phyloP scores from a whole-genome alignment of 1,140 invertebrate genomes.

The Goniozus legneri region DNA sequence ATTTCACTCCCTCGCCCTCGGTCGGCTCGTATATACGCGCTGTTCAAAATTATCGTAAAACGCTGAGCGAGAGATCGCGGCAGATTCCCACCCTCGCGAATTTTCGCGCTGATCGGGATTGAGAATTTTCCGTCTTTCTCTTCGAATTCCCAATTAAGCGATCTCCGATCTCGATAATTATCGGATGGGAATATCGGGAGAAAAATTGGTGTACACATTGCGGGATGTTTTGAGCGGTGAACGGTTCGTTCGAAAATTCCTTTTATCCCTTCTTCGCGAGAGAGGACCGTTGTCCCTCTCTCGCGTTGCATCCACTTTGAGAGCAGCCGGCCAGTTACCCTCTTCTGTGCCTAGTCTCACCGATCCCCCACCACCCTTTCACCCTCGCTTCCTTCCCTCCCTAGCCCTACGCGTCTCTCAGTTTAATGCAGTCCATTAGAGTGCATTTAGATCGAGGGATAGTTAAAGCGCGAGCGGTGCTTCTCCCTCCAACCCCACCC shows the following conservation, averaged over 20 bases:
- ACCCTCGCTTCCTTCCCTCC: slow-evolving; percentile 5
- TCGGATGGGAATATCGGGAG: not conserved
- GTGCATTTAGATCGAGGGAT: slow-evolving; percentile 53
- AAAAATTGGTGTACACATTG: too few relatives aligned
- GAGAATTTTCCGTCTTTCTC: too few relatives aligned
- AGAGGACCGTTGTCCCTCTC: too few relatives aligned
- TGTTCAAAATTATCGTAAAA: slow-evolving; percentile 15
- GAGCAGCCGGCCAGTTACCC: not conserved
- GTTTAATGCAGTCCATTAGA: slow-evolving; percentile 41
- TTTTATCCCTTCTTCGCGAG: not conserved
- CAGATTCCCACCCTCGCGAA: too few relatives aligned
- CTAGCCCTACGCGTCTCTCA: slow-evolving; percentile 19
- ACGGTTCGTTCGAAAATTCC: not conserved
- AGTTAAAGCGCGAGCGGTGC: slow-evolving; percentile 49
- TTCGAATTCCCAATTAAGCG: too few relatives aligned
- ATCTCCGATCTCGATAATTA: slow-evolving; percentile 4
- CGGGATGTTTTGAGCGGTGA: too few relatives aligned
- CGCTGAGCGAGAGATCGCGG: not conserved
- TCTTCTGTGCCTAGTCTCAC: not conserved
- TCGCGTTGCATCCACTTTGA: not conserved
- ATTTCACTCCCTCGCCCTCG: too few relatives aligned
- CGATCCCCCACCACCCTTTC: not conserved
- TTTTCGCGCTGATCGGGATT: slow-evolving; percentile 6
- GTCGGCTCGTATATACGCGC: not conserved
- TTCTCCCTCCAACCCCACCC: too few relatives aligned